Percentiles rank a stretch among this genome's conserved stretches.
Conservation (phyloP, 2,888 invertebrate genomes). For the Troides helena region DNA sequence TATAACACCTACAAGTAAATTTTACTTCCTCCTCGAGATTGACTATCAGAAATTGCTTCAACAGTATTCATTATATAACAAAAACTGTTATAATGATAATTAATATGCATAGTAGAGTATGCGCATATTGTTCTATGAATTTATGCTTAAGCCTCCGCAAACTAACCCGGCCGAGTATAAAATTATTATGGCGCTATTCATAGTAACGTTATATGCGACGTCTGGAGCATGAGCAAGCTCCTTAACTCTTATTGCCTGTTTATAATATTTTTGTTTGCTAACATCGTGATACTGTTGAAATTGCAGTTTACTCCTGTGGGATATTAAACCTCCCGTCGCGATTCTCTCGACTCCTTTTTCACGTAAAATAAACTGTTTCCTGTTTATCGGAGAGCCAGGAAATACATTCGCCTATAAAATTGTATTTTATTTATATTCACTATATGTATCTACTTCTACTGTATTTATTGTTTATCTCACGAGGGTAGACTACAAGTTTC, state of each 20-base stretch:
- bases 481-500: no score
- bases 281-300: constrained; percentile 63
- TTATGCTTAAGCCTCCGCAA: constrained; percentile 37
- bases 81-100: no score
- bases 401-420: constrained; percentile 19
- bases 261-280: constrained; percentile 65
- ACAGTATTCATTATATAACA: no score
- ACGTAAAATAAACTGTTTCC: constrained; percentile 59
- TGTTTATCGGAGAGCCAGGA: constrained; percentile 55
- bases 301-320: constrained; percentile 70
- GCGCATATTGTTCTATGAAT: constrained; percentile 28
- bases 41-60: no score
- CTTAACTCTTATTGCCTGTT: constrained; percentile 58
- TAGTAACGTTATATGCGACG: constrained; percentile 51
- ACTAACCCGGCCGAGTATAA: constrained; percentile 43
- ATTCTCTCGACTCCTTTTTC: constrained; percentile 47
- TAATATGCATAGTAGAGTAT: no score
- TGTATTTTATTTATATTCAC: constrained; percentile 8
- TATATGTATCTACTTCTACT: background rate
- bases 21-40: no score
- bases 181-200: constrained; percentile 55
- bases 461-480: no score
- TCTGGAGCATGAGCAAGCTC: constrained; percentile 49
- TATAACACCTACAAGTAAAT: no score
- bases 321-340: constrained; percentile 67